phyloP scores from a whole-genome alignment of 2,888 invertebrate genomes.

The Asteroscopus sphinx region DNA sequence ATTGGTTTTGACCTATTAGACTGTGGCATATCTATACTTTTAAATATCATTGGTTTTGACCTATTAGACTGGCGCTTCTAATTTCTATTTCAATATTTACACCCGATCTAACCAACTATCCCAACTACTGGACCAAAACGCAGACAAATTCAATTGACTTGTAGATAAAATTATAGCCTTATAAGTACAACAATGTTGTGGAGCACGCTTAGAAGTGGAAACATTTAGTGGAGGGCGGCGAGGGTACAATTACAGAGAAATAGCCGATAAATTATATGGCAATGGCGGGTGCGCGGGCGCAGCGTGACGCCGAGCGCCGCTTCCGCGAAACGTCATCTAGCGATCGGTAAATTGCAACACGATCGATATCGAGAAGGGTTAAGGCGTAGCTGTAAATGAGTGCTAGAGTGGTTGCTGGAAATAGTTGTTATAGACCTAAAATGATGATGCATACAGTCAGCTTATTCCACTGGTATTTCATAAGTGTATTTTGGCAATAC shows the following conservation, averaged over 20 bases:
- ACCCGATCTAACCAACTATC: background rate
- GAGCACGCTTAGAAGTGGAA: conserved; percentile 56
- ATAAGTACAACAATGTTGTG: conserved; percentile 64
- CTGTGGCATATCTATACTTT: no score
- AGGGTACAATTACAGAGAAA: conserved; percentile 84
- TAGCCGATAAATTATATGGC: conserved; percentile 72
- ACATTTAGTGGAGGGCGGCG: conserved; percentile 76
- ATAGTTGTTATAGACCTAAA: conserved; percentile 8
- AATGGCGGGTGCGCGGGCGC: conserved; percentile 73
- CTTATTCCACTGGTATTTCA: no score
- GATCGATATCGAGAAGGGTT: conserved; percentile 72
- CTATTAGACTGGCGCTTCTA: background rate
- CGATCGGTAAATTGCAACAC: conserved; percentile 84
- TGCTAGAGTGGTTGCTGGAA: conserved; percentile 26
- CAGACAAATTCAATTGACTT: conserved; percentile 35
- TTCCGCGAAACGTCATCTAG: conserved; percentile 85
- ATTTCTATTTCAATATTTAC: background rate
- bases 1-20: no score
- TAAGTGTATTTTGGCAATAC: no score
- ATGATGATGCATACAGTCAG: background rate
- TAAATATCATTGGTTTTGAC: no score
- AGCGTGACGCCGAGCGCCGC: conserved; percentile 78
- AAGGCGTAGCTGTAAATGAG: conserved; percentile 50
- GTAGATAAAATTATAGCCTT: conserved; percentile 56
- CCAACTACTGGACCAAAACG: conserved; percentile 17